A percentile compares a stretch with the other conserved stretches of the same genome.
Conservation (phyloP, 2,797 vertebrate genomes). For the Forpus xanthops region DNA sequence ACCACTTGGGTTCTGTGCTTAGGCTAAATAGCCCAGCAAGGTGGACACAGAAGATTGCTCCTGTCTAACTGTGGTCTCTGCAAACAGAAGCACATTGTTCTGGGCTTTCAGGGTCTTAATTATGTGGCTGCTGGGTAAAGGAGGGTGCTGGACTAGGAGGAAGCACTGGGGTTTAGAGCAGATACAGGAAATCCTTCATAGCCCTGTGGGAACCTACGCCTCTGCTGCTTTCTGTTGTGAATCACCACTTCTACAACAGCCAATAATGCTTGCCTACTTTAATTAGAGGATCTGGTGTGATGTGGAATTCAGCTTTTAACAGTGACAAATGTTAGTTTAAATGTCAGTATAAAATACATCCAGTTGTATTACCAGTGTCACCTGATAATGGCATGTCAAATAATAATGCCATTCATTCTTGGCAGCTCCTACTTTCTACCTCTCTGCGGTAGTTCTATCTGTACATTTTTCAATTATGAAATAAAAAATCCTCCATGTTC, state of each 20-base stretch:
- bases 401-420: neutral
- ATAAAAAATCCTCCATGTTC: neutral
- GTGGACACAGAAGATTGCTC: neutral
- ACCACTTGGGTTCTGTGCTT: neutral
- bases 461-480: neutral
- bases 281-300: neutral
- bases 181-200: neutral
- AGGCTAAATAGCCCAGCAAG: neutral
- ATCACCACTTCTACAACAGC: neutral
- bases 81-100: neutral
- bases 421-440: neutral
- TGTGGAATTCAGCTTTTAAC: neutral
- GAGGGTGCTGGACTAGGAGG: neutral
- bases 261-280: neutral
- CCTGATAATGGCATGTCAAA: neutral
- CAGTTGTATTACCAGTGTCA: neutral
- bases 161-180: neutral
- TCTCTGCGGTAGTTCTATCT: neutral
- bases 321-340: neutral
- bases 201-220: neutral
- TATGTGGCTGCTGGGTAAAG: neutral
- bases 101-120: neutral
- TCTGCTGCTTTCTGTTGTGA: neutral
- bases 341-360: neutral
- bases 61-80: neutral